phyloP scores from a whole-genome alignment of 2,888 invertebrate genomes.

The Synanthedon vespiformis region DNA sequence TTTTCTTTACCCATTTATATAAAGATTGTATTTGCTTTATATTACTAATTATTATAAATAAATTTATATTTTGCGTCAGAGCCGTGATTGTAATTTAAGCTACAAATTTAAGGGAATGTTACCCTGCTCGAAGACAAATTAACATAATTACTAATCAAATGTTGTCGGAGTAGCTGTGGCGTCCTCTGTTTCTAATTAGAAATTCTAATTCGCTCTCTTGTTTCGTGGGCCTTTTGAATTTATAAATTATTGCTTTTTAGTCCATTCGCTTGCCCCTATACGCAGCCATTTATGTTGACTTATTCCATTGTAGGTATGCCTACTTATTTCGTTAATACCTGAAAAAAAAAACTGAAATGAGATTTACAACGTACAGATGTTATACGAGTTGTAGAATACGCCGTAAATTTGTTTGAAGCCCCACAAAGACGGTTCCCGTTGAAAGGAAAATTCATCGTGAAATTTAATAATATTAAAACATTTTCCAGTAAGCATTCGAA shows the following conservation, averaged over 20 bases:
- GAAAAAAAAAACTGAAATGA: slow-evolving; percentile 21
- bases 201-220: slow-evolving; percentile 69
- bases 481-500: slow-evolving; percentile 38
- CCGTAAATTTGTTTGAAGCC: slow-evolving; percentile 53
- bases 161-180: slow-evolving; percentile 56
- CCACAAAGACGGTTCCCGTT: slow-evolving; percentile 43
- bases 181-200: slow-evolving; percentile 61
- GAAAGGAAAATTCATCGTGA: slow-evolving; percentile 50
- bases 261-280: slow-evolving; percentile 16
- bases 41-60: not conserved
- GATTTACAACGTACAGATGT: slow-evolving; percentile 21
- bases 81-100: slow-evolving; percentile 60
- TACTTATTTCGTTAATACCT: slow-evolving; percentile 4
- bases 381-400: slow-evolving; percentile 28
- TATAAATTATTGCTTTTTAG: slow-evolving; percentile 56
- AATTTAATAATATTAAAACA: slow-evolving; percentile 55
- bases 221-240: slow-evolving; percentile 66
- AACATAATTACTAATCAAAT: slow-evolving; percentile 71
- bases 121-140: slow-evolving; percentile 67
- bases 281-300: not conserved
- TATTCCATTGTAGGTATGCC: slow-evolving; percentile 1
- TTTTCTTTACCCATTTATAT: too few relatives aligned
- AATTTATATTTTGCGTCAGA: slow-evolving; percentile 29
- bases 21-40: too few relatives aligned
- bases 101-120: slow-evolving; percentile 67